Percentiles rank a stretch among this genome's conserved stretches.
Evolutionary conservation across 2,888 invertebrate genomes (phyloP).

Genomic region (Rapana venosa): DNA sequence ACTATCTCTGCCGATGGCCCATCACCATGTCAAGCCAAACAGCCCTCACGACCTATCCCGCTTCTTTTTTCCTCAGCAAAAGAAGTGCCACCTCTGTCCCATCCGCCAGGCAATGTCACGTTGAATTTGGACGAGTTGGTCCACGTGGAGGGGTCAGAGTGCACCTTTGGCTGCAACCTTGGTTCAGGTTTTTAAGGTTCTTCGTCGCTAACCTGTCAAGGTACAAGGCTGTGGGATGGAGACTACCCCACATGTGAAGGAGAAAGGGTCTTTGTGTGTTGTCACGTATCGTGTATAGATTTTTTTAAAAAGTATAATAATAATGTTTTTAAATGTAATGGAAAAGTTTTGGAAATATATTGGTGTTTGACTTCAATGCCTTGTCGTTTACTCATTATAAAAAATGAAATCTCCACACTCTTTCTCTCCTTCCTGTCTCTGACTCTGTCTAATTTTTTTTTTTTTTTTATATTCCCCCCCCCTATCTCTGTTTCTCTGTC

Average conservation of each 20-base stretch:
- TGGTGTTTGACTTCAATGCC: neutral
- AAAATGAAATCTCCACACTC: neutral
- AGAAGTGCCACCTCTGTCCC: neutral
- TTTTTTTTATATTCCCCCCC: neutral
- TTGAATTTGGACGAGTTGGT: neutral
- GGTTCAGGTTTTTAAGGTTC: neutral
- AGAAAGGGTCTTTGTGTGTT: neutral
- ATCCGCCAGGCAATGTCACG: neutral
- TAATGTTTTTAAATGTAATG: neutral
- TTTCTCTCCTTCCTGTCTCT: neutral
- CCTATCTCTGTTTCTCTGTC: neutral
- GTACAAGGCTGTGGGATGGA: neutral
- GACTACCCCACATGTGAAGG: neutral
- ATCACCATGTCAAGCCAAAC: too few relatives aligned
- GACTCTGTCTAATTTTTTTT: neutral
- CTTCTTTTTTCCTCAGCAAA: neutral
- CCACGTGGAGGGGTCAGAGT: constrained; percentile 27
- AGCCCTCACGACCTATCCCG: too few relatives aligned
- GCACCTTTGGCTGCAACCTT: neutral
- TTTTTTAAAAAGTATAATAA: neutral
- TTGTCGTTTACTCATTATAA: neutral
- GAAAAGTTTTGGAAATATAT: neutral
- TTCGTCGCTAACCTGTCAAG: neutral
- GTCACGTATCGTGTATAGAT: neutral
- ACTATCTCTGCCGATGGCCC: too few relatives aligned